Evolutionary conservation across 1,140 invertebrate genomes (phyloP), one percentile per base, ranked within the genome.

Genomic region (Trachymyrmex cornetzi): DNA sequence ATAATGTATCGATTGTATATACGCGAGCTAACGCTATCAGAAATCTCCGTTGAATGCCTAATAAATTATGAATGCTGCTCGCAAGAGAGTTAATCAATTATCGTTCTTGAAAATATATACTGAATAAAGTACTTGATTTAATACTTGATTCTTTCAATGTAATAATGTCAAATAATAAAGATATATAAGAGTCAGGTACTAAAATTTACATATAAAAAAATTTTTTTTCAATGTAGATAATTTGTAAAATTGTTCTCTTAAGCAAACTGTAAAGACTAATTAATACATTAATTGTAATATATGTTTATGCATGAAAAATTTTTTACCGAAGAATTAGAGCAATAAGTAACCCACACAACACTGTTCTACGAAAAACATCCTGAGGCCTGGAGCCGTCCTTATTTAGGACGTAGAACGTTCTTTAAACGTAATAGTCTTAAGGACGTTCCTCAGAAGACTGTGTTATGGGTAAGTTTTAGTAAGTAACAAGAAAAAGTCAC

Each of bases 1-100:
- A 85, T 48, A 63, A 66, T 77, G 16, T 57, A 77, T 66, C 30
- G 48, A 85, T 85, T 85, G 50, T 77, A 57, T 63, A 24, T 61
- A 75, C 38, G 44, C 55, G 38, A 22, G 38, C 55, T 24, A 34
- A 44, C 80, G n/a, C 27, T 75, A 63, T 84, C 80, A 48, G n/a
- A 3, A 74, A 74, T 75, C 80, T 84, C n/a, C 55, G 38, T 75
- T 22, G 34, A 16, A 84, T 6, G 5, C 9, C 2, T 59, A 14
- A 82, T 48, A 61, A 72, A 82, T 61, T 50, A 44, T 59, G n/a
- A 34, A 81, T 27, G 6, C 19, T 81, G 14, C 7, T 81, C 22
- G 4, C 38, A 48, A 64, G 22, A 11, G n/a, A 72, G 19, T 59
- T 67, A 22, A 55, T 5, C 19, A 4, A 24, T 80, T 66, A 30